Evolutionary conservation across 2,888 invertebrate genomes (phyloP).

Genomic region (Globia sparganii): DNA sequence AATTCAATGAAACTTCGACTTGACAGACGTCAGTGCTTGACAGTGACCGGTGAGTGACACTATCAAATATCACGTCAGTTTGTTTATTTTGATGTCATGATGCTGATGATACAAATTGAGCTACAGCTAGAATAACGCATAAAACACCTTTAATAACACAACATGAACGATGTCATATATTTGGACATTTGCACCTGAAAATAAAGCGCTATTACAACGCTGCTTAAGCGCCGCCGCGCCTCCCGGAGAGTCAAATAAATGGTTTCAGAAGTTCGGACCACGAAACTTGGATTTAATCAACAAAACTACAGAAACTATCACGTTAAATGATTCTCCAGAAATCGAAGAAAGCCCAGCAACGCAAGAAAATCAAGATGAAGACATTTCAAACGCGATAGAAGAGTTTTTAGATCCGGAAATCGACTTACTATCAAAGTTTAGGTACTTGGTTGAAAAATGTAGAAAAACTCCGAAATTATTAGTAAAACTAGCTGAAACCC

Average conservation of each 20-base stretch:
- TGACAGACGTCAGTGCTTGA: no score
- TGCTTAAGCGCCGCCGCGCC: constrained; percentile 69
- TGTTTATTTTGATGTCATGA: neutral
- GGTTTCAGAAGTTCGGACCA: constrained; percentile 71
- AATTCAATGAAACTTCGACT: neutral
- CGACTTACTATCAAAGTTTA: constrained; percentile 68
- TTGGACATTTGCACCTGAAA: constrained; percentile 76
- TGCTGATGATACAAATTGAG: neutral
- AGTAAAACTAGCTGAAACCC: constrained; percentile 67
- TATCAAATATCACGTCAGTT: neutral
- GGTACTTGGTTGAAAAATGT: constrained; percentile 71
- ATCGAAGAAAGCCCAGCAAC: neutral
- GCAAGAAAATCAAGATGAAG: constrained; percentile 34
- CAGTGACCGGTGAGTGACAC: no score
- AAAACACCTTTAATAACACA: neutral
- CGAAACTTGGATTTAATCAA: constrained; percentile 45
- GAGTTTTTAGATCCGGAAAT: constrained; percentile 70
- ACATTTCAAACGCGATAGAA: constrained; percentile 52
- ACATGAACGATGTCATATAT: constrained; percentile 69
- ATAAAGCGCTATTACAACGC: constrained; percentile 65
- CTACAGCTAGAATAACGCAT: neutral
- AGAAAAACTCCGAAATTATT: constrained; percentile 67
- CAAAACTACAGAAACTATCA: constrained; percentile 31
- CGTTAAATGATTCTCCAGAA: constrained; percentile 39
- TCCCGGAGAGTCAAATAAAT: constrained; percentile 72